Conservation (phyloP, 2,888 invertebrate genomes). For the Biston betularia region DNA sequence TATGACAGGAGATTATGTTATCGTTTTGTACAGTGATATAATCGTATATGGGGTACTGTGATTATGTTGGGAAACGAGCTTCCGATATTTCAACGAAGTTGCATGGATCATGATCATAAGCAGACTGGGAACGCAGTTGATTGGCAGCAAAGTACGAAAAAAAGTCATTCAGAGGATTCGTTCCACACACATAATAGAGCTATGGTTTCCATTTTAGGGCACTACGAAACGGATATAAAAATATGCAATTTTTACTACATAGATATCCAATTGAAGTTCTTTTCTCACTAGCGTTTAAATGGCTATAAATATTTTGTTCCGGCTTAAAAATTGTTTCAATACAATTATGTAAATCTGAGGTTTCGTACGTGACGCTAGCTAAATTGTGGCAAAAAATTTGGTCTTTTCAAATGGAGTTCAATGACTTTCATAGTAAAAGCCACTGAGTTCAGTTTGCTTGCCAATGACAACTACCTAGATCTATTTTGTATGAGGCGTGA, state of each 20-base stretch:
- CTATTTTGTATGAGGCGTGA: conserved; percentile 43
- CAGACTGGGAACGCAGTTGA: no score
- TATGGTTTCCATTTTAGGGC: not conserved
- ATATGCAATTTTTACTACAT: not conserved
- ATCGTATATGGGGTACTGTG: no score
- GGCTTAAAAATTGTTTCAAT: not conserved
- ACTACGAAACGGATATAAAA: not conserved
- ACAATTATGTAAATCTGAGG: conserved; percentile 14
- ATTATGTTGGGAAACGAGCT: no score
- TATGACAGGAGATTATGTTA: no score
- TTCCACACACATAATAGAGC: not conserved
- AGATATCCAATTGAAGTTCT: not conserved
- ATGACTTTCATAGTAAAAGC: conserved; percentile 45
- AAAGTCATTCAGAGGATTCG: no score
- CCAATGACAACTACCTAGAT: conserved; percentile 37
- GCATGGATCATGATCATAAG: no score
- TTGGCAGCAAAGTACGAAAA: no score
- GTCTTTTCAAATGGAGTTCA: conserved; percentile 45
- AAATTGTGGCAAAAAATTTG: conserved; percentile 21
- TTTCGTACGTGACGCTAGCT: conserved; percentile 2
- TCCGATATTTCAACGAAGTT: no score
- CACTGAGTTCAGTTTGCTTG: conserved; percentile 34
- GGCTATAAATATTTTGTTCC: not conserved
- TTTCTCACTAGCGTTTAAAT: not conserved
- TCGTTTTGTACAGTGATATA: no score